A percentile compares a stretch with the other conserved stretches of the same genome.
Conservation (phyloP, 2,888 invertebrate species). For the Drosophila hawaiiensis region DNA sequence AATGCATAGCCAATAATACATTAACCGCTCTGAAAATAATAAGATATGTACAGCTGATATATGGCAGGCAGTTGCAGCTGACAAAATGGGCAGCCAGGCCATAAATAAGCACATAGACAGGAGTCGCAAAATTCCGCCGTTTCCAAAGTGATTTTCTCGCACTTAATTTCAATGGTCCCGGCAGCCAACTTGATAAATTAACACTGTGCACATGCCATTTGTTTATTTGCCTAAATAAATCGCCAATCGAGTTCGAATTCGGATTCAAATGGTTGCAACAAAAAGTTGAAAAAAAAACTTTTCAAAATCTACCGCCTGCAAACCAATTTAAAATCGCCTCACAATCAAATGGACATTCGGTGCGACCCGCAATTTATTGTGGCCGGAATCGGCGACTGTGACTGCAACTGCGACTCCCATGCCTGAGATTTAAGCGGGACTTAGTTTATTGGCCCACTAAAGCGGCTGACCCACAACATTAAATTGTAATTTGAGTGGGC, state of each 20-base stretch:
- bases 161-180: conserved; percentile 70
- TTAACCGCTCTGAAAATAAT: conserved; percentile 58
- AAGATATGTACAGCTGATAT: conserved; percentile 73
- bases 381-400: conserved; percentile 42
- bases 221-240: conserved; percentile 79
- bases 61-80: conserved; percentile 72
- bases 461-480: conserved; percentile 78
- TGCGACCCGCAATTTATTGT: conserved; percentile 72
- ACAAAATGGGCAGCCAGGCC: conserved; percentile 68
- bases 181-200: conserved; percentile 74
- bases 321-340: conserved; percentile 71
- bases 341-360: conserved; percentile 74
- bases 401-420: conserved; percentile 52
- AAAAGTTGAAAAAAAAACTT: conserved; percentile 41
- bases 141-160: conserved; percentile 77
- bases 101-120: conserved; percentile 69
- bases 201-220: conserved; percentile 79
- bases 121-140: conserved; percentile 38
- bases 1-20: conserved; percentile 62
- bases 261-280: conserved; percentile 54
- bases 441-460: conserved; percentile 79
- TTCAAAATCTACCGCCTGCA: conserved; percentile 66
- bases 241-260: conserved; percentile 63
- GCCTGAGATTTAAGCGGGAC: conserved; percentile 49
- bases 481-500: conserved; percentile 81